Percentiles rank a stretch among this genome's conserved stretches.
phyloP scores from a whole-genome alignment of 2,888 invertebrate species.

The Pheosia gnoma region DNA sequence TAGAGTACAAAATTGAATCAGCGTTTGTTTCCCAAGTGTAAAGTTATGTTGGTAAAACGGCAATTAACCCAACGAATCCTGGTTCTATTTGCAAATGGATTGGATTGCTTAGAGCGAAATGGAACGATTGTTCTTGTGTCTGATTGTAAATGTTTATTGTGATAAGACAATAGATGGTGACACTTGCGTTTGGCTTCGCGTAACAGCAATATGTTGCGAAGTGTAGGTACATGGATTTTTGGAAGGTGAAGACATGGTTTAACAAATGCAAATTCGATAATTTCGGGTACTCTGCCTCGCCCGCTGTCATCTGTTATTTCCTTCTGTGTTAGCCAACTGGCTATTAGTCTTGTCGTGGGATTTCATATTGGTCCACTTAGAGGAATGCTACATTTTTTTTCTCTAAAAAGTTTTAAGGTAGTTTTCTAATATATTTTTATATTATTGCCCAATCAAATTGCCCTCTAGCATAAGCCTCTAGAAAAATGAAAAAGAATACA shows the following conservation, averaged over 20 bases:
- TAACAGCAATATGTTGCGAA: background rate
- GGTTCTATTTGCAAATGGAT: conserved; percentile 78
- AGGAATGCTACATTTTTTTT: too few relatives aligned
- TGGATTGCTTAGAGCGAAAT: conserved; percentile 72
- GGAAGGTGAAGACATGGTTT: background rate
- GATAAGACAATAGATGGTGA: conserved; percentile 49
- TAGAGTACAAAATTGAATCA: conserved; percentile 34
- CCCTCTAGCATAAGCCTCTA: too few relatives aligned
- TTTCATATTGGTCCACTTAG: too few relatives aligned
- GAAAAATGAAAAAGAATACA: too few relatives aligned
- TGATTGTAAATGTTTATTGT: conserved; percentile 47
- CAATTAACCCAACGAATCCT: conserved; percentile 74
- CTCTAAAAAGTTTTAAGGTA: too few relatives aligned
- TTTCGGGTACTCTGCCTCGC: too few relatives aligned
- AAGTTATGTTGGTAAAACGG: conserved; percentile 45
- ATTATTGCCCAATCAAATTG: too few relatives aligned
- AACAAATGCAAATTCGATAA: background rate
- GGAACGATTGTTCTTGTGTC: conserved; percentile 60
- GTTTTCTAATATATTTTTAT: too few relatives aligned
- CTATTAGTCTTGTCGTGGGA: too few relatives aligned
- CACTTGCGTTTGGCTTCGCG: conserved; percentile 16
- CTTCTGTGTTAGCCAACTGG: too few relatives aligned
- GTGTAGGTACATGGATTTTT: background rate
- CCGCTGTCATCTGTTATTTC: too few relatives aligned
- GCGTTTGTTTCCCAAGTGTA: conserved; percentile 4